Evolutionary conservation across 2,113 vertebrate genomes (phyloP), one percentile per base, ranked within the genome.

Genomic region (Chascanopsetta lugubris): DNA sequence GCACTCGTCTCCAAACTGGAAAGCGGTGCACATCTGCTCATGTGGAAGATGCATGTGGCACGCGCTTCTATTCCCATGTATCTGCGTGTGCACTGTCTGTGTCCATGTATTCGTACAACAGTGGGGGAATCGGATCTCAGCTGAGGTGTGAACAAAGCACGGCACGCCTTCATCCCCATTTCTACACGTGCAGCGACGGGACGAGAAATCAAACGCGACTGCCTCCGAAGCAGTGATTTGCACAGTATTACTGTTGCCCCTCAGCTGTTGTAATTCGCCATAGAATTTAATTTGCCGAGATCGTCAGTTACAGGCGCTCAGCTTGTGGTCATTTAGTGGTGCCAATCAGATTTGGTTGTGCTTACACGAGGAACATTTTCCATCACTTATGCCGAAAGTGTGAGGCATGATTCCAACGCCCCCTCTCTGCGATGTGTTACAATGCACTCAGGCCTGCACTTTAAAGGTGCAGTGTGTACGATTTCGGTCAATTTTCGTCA

Each of bases 191-290:
- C 75, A 61, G 38, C 27, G 58, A 65, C 43, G 38, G 79, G 61
- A 42, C 34, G 48, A 79, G 62, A 69, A 87, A 89, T 90, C 61
- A 71, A 54, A 83, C 77, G 76, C 75, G 87, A 87, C 83, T 82
- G 75, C 75, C 72, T 82, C 82, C 88, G 87, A 87, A 55, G 69
- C 57, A 75, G 61, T 77, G 78, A 87, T 89, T 84, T 88, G 72
- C 75, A 77, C 70, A 73, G 72, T 59, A 82, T 84, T 86, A 79
- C 46, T 51, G 58, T 64, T 55, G 76, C 75, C 67, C 47, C 32
- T 59, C n/a, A 65, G 74, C 77, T 76, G 64, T 87, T 89, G 87
- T 84, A 82, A 87, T 87, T 85, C 80, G 62, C 81, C 54, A 72
- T 56, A 54, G 60, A 70, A 79, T 89, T 86, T 86, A 79, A 88